Percentiles rank a stretch among this genome's conserved stretches.
These are phyloP conservation scores for Cerceris ruficornis DNA, from an alignment of 2,888 invertebrate species.

Conservation along the genomic window DNA sequence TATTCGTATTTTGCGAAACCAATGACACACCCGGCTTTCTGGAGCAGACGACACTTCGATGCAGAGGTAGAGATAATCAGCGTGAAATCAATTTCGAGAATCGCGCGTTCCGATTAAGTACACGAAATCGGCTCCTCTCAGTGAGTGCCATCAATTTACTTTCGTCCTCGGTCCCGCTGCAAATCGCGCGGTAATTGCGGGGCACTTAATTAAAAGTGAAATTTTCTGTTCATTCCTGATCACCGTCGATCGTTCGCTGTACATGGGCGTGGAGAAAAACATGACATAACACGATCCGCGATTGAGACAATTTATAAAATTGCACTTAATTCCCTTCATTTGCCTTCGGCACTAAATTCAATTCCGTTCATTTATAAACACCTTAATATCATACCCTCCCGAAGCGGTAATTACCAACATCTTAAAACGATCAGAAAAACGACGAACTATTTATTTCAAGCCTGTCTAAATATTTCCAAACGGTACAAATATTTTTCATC, in stretches of 20 bases:
- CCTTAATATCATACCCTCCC: too few relatives aligned
- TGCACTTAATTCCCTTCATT: background rate
- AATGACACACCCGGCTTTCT: too few relatives aligned
- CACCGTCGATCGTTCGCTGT: slow-evolving; percentile 12
- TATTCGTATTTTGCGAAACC: too few relatives aligned
- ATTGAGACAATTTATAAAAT: slow-evolving; percentile 41
- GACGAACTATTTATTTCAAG: too few relatives aligned
- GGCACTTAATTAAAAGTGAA: slow-evolving; percentile 62
- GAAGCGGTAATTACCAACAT: too few relatives aligned
- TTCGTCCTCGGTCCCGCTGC: slow-evolving; percentile 15
- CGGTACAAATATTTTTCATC: too few relatives aligned
- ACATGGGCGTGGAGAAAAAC: slow-evolving; percentile 12
- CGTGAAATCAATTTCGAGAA: slow-evolving; percentile 40
- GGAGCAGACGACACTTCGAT: background rate
- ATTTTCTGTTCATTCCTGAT: slow-evolving; percentile 46
- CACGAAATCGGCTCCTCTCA: slow-evolving; percentile 25
- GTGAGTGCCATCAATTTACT: slow-evolving; percentile 47
- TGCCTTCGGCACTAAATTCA: background rate
- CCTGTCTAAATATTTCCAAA: too few relatives aligned
- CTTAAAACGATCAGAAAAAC: too few relatives aligned
- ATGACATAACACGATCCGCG: slow-evolving; percentile 4
- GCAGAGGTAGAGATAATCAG: slow-evolving; percentile 38
- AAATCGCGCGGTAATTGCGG: slow-evolving; percentile 41
- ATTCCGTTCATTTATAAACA: background rate
- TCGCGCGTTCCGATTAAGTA: slow-evolving; percentile 35